phyloP scores from a whole-genome alignment of 1,140 invertebrate genomes.

The Parasteatoda tepidariorum region DNA sequence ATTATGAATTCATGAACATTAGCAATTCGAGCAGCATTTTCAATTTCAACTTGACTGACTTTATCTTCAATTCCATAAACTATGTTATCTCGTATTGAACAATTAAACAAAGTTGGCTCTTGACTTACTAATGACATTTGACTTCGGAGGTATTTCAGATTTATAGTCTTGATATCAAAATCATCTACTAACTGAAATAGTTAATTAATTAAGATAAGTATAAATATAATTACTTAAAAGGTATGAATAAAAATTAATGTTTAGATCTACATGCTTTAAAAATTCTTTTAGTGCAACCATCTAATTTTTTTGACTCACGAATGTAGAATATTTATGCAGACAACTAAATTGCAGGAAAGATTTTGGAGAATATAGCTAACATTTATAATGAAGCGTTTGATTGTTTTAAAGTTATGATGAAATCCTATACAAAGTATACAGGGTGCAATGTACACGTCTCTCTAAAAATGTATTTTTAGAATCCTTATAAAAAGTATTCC shows the following conservation, averaged over 20 bases:
- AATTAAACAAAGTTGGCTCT: conserved; percentile 89
- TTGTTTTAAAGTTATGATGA: too few species aligned
- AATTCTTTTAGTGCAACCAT: not conserved
- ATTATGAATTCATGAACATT: conserved; percentile 71
- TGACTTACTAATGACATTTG: conserved; percentile 79
- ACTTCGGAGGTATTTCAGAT: conserved; percentile 71
- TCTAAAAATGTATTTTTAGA: too few species aligned
- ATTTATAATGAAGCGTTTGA: too few species aligned
- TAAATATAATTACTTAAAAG: not conserved
- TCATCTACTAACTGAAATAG: conserved; percentile 67
- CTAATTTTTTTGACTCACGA: not conserved
- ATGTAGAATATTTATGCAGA: not conserved
- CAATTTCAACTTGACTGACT: conserved; percentile 66
- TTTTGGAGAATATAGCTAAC: too few species aligned
- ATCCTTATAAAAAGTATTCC: too few species aligned
- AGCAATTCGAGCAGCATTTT: conserved; percentile 68
- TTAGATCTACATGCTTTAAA: not conserved
- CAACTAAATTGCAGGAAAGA: too few species aligned
- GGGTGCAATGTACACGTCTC: too few species aligned
- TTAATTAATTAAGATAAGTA: not conserved
- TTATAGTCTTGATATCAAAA: conserved; percentile 69
- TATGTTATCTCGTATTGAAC: conserved; percentile 89
- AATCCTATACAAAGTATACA: too few species aligned
- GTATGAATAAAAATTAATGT: not conserved
- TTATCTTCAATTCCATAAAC: conserved; percentile 77